Base-by-base conservation (phyloP, 2,888 invertebrate genomes). In the Macrostomum cliftonense region DNA sequence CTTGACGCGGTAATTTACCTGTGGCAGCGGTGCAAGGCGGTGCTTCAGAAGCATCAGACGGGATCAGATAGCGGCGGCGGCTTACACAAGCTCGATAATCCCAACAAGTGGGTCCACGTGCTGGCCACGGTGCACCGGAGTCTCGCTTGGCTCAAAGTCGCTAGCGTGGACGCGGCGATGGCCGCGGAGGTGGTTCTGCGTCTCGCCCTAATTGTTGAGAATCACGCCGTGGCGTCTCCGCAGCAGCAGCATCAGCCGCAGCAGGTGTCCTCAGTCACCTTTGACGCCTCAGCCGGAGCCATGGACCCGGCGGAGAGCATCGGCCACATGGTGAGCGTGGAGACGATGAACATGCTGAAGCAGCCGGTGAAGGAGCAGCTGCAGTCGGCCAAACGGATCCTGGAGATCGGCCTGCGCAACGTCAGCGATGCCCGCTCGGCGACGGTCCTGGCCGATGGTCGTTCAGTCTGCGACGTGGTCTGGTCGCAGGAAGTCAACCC, bases 51-150 rank as follows among this genome's bases (percentile, higher is more conserved):
- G 49, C 64, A 61, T 51, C 68, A 69, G 57, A 67, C 65, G 28
- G 68, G 67, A 4, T 64, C 65, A 4, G 65, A 69, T 50, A 67
- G 64, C 46, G 59, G 61, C 7, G 60, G 61, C 48, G 68, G 66
- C 50, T 58, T 69, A 21, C 61, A 63, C 46, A 63, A 60, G 52
- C 65, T 68, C 61, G 65, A 67, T 40, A 64, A 65, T 52, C 63
- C 64, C 28, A 58, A 56, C 46, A 68, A 68, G 67, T 69, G 68
- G 68, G 62, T 67, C 39, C 63, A 61, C 52, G 60, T 69, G 36
- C 58, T 68, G 51, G 67, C 67, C 52, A 58, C 62, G 13, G 63
- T 65, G 14, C 65, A 68, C 47, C 62, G 63, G 50, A 58, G 61
- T 4, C 52, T 68, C 47, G 60, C 62, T 44, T 68, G 67, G 65